Percentiles rank a stretch among this genome's conserved stretches.
phyloP scores from a whole-genome alignment of 2,113 vertebrate genomes.

The Mormyrus lacerda region DNA sequence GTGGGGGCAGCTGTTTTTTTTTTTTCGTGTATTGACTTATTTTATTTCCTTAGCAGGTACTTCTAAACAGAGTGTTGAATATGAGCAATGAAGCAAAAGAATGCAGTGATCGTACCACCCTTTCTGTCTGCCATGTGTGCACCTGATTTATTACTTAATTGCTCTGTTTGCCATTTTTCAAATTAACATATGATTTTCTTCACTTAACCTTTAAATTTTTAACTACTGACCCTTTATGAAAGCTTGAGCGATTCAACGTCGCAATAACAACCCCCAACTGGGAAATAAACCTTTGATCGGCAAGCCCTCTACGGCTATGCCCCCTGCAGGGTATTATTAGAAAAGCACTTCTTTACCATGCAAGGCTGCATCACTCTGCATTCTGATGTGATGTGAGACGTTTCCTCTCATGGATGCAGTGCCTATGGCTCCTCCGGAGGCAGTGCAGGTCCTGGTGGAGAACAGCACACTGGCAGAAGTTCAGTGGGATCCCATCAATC shows the following conservation, averaged over 20 bases:
- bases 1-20: background rate
- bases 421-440: constrained; percentile 77
- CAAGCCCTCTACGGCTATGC: background rate
- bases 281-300: background rate
- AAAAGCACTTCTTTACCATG: background rate
- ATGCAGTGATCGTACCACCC: background rate
- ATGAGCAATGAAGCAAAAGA: background rate
- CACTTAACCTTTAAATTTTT: background rate
- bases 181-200: background rate
- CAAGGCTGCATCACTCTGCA: background rate
- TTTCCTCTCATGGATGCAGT: constrained; percentile 52
- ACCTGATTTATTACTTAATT: background rate
- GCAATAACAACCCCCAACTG: background rate
- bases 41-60: background rate
- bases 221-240: background rate
- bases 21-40: background rate
- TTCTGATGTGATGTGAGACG: background rate
- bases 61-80: background rate
- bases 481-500: constrained; percentile 78
- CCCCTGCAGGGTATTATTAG: background rate
- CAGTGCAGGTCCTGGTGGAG: constrained; percentile 67
- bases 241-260: background rate
- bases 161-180: background rate
- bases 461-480: constrained; percentile 83
- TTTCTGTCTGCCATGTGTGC: background rate